Evolutionary conservation across 1,140 invertebrate species (phyloP), one percentile per base, ranked within the genome.

Genomic region (Chlorops oryzae): DNA sequence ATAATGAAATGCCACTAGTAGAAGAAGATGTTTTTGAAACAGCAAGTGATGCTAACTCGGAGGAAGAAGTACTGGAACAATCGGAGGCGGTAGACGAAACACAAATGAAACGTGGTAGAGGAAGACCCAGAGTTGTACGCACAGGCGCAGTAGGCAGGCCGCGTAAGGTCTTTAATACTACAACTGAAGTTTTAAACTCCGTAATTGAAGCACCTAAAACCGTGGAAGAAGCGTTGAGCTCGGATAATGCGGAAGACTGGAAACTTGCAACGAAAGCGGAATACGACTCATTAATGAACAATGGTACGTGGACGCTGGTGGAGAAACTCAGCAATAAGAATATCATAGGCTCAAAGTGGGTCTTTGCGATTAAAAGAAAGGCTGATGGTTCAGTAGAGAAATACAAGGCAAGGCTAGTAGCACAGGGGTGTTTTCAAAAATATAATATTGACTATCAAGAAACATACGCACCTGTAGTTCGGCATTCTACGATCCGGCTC

Each of bases 351-450:
- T 51, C 39, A 17, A 62, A 57, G 45, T 64, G 60, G 62, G 59
- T 73, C 15, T 72, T 64, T 46, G 59, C 58, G 52, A 52, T 57
- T 6, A 75, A 74, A 61, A 27, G 25, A 32, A 51, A 63, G 23
- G 13, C 45, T 22, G 55, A 63, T 41, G 61, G 62, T 21, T 51
- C 46, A 18, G 51, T 59, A 21, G 52, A 50, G 7, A 46, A 41
- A 47, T 73, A 58, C 47, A 77, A 49, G 38, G 69, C 74, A 18
- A 47, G 68, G 20, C 53, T 73, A 37, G 68, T 74, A 18, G 64
- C 55, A 18, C 59, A 58, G 50, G 68, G 65, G 15, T 72, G 49
- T 44, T 37, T 25, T 13, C 59, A 62, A 40, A 50, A 39, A 47
- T 15, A 50, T 40, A 61, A 61, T 21, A 53, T 72, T 41, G 65